Evolutionary conservation across 2,113 vertebrate genomes (phyloP), one percentile per base, ranked within the genome.

Genomic region (Alectura lathami): DNA sequence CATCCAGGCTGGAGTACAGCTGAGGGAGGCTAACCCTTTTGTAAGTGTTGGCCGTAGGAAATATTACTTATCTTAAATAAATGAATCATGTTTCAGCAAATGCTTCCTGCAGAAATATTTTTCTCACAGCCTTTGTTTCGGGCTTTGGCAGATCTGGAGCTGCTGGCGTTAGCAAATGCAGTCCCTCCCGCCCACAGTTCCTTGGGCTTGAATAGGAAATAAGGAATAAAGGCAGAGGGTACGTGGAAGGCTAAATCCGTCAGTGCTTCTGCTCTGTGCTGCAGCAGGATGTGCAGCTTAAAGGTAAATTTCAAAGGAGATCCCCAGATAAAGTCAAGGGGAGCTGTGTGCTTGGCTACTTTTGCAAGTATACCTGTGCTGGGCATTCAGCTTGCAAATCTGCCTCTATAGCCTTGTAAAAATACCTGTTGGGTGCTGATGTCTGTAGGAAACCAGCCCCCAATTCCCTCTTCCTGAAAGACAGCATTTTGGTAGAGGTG

Each of bases 51-150:
- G 96, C 94, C 0, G 0, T 80, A 47, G 50, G 59, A 88, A 83
- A 78, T 56, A 21, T 15, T 54, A 82, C 47, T 96, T 93, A 88
- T 94, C 95, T 92, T 13, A 27, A 56, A 91, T 69, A 93, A 91
- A 93, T 86, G 86, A 93, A 93, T 96, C 91, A 60, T 88, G 86
- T 93, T 96, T 88, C 94, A 92, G 86, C 60, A 11, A 91, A 75
- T 16, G 66, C 80, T 91, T 96, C 94, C 91, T 94, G 88, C 88
- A 93, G 92, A 81, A 96, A 43, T 88, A 83, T 90, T 94, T 96
- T 95, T 93, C 91, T 94, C 95, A 93, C 88, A 93, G 94, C 48
- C 94, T 96, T 95, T 93, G 95, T 94, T 91, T 45, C 1, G 67
- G 78, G 48, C 79, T 96, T 94, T 96, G 96, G 96, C 96, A 89